Base-by-base conservation (phyloP, 2,888 invertebrate genomes). In the Chaitophorus viminalis region DNA sequence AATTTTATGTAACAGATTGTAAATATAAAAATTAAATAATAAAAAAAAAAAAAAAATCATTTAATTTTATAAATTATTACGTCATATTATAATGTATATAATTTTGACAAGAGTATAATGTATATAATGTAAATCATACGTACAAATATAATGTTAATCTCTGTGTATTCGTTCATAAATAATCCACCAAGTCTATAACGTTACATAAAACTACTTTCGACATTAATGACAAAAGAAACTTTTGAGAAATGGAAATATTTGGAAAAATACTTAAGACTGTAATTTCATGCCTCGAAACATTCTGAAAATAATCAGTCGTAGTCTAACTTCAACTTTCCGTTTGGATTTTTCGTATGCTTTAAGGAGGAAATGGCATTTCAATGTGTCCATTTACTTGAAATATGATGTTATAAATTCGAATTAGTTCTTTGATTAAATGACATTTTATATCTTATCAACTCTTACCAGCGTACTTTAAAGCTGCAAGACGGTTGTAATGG, bases 331-430 rank as follows among this genome's bases (percentile, higher is more conserved):
- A 46, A 76, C 52, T 52, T 84, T 84, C 9, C 39, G 39, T 68
- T 76, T 76, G 25, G 65, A 76, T 8, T 65, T 84, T 84, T 77
- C 76, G 46, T 52, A 39, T 77, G 33, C 18, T 84, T 31, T 25
- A 29, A 2, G 25, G n/a, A n/a, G 39, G 1, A 68, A 75, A 83
- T 65, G 75, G 60, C 60, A 75, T 84, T 84, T 76, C 84, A 84
- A 84, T 84, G 84, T 76, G 68, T 68, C 84, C 76, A 52, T 84
- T 68, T 46, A 46, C 76, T 77, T 84, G 84, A 84, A 77, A 84
- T 84, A 84, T 84, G 65, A 77, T 76, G 84, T 84, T 84, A 84
- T 84, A 84, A 84, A 84, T 84, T n/a, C 84, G 84, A 84, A 84
- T 84, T 84, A 84, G 76, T 84, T 77, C 83, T 84, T 77, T 76